A percentile compares a stretch with the other conserved stretches of the same genome.
These are phyloP conservation scores for Copidosoma aretas DNA, from an alignment of 2,888 invertebrate species.

Conservation along the genomic window DNA sequence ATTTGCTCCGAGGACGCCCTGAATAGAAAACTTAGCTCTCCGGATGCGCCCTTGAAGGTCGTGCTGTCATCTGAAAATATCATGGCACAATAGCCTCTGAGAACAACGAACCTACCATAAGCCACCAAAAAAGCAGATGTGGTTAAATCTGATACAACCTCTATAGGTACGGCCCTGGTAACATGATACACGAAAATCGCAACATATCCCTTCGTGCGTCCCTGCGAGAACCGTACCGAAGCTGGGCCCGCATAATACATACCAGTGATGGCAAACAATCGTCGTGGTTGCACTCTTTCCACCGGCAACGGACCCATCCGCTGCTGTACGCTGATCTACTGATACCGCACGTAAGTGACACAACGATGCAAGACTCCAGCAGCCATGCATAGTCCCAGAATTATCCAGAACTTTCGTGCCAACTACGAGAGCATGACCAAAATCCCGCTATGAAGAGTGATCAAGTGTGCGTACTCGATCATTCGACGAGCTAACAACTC, in stretches of 20 bases:
- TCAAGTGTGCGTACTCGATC: neutral
- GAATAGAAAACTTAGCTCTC: neutral
- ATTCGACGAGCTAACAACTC: neutral
- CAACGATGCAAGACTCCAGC: neutral
- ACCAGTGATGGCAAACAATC: neutral
- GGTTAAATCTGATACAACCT: conserved; percentile 3
- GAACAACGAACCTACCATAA: neutral
- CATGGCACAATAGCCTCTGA: neutral
- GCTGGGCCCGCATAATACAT: neutral
- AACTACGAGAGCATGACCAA: too few relatives aligned
- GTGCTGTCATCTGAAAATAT: neutral
- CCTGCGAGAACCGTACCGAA: neutral
- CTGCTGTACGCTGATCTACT: neutral
- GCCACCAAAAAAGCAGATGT: neutral
- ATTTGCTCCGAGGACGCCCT: neutral
- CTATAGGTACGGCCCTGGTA: neutral
- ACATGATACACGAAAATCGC: neutral
- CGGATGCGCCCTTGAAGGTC: neutral
- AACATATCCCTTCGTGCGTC: conserved; percentile 5
- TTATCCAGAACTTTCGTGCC: too few relatives aligned
- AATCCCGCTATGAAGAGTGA: neutral
- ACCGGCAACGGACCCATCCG: neutral
- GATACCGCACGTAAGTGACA: neutral
- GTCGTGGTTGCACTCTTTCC: neutral
- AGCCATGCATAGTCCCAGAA: neutral